A percentile compares a stretch with the other conserved stretches of the same genome.
Conservation (phyloP, 1,140 invertebrate species). For the Physella acuta region DNA sequence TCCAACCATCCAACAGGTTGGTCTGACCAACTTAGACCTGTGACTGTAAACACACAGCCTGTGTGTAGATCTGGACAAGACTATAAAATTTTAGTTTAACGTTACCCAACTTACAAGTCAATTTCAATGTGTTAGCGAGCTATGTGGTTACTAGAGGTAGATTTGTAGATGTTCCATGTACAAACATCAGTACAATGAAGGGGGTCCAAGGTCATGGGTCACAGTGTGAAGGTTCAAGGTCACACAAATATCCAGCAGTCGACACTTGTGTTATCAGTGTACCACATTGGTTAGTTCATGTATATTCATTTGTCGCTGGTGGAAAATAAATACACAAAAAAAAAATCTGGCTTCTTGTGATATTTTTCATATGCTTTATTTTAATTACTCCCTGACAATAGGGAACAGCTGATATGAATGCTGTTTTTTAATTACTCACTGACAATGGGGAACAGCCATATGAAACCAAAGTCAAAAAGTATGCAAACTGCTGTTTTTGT, state of each 20-base stretch:
- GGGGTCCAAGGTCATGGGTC: constrained; percentile 2
- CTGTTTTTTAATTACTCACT: not conserved
- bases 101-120: too few species aligned
- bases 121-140: too few species aligned
- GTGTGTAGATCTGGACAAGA: not conserved
- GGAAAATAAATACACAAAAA: constrained; percentile 20
- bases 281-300: constrained; percentile 18
- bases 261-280: constrained; percentile 21
- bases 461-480: not conserved
- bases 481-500: not conserved
- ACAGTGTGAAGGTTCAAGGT: not conserved
- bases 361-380: not conserved
- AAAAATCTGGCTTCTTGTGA: not conserved
- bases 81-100: not conserved
- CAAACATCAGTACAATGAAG: not conserved
- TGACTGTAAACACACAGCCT: not conserved
- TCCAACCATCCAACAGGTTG: too few species aligned
- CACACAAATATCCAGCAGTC: constrained; percentile 3
- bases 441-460: not conserved
- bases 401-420: not conserved
- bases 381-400: not conserved
- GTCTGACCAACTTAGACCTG: not conserved
- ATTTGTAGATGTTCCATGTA: not conserved
- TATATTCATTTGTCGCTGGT: constrained; percentile 25
- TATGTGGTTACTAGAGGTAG: too few species aligned